phyloP scores from a whole-genome alignment of 2,888 invertebrate genomes.

The Meteorus colon region DNA sequence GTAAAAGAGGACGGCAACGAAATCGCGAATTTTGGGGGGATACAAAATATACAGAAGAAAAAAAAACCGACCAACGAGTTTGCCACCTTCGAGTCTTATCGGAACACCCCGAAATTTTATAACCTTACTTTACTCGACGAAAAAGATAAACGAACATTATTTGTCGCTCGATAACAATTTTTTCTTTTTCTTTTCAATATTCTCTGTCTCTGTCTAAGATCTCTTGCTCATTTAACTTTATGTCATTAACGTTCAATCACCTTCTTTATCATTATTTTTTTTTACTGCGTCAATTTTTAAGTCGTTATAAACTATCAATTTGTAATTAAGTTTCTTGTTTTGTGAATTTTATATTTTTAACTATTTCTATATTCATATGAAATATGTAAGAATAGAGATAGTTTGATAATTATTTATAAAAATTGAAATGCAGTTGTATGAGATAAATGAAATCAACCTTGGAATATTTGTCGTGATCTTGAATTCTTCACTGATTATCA shows the following conservation, averaged over 20 bases:
- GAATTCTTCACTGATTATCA: slow-evolving; percentile 2
- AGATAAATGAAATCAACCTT: neutral
- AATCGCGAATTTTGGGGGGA: slow-evolving; percentile 47
- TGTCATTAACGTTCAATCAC: slow-evolving; percentile 7
- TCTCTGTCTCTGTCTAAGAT: neutral
- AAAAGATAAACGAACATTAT: slow-evolving; percentile 12
- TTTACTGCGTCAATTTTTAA: neutral
- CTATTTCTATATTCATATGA: neutral
- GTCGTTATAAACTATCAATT: neutral
- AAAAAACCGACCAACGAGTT: neutral
- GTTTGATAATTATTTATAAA: neutral
- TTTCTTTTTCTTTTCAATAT: slow-evolving; percentile 3
- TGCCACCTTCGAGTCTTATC: slow-evolving; percentile 10
- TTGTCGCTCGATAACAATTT: slow-evolving; percentile 4
- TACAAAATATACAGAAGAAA: slow-evolving; percentile 17
- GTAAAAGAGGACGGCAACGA: slow-evolving; percentile 42
- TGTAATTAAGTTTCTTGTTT: neutral
- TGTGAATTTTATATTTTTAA: neutral
- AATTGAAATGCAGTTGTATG: neutral
- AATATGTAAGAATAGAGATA: neutral
- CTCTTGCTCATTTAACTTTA: neutral
- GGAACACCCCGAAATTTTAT: slow-evolving; percentile 24
- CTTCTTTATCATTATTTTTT: neutral
- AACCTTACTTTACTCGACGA: slow-evolving; percentile 10
- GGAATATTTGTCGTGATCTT: slow-evolving; percentile 20